phyloP scores from a whole-genome alignment of 2,797 vertebrate genomes.

The Sorex maritimensis region DNA sequence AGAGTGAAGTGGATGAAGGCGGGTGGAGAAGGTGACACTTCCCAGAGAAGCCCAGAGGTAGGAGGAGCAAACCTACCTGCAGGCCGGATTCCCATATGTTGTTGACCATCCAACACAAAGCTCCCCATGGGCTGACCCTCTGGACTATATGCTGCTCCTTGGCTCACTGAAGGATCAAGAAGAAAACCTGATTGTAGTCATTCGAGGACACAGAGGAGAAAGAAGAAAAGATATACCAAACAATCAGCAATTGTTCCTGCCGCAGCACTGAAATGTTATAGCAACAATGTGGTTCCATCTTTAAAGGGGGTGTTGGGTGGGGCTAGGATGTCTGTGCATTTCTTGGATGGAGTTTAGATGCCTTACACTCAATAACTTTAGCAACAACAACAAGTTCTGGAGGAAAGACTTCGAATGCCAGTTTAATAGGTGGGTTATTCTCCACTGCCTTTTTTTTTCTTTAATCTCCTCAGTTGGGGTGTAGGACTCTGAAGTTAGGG shows the following conservation, averaged over 20 bases:
- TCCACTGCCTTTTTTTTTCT: constrained; percentile 80
- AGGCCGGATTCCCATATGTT: constrained; percentile 99
- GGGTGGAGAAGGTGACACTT: constrained; percentile 70
- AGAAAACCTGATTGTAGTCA: constrained; percentile 99
- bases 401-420: constrained; percentile 78
- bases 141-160: constrained; percentile 99
- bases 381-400: background rate
- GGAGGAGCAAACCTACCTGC: constrained; percentile 93
- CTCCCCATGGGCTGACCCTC: constrained; percentile 99
- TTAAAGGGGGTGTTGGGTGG: constrained; percentile 81
- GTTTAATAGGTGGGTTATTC: constrained; percentile 76
- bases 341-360: constrained; percentile 82
- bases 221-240: constrained; percentile 99
- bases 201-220: constrained; percentile 99
- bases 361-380: constrained; percentile 44
- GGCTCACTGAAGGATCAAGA: constrained; percentile 99
- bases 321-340: constrained; percentile 59
- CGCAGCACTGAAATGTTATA: constrained; percentile 95
- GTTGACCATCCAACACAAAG: constrained; percentile 99
- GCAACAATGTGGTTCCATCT: constrained; percentile 90
- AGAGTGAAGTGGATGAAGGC: constrained; percentile 72
- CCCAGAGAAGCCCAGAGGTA: constrained; percentile 71
- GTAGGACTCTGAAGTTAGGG: background rate
- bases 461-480: constrained; percentile 70
- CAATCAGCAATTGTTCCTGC: constrained; percentile 99